Conservation (phyloP, 2,797 vertebrate species). For the Gadopsis marmoratus region DNA sequence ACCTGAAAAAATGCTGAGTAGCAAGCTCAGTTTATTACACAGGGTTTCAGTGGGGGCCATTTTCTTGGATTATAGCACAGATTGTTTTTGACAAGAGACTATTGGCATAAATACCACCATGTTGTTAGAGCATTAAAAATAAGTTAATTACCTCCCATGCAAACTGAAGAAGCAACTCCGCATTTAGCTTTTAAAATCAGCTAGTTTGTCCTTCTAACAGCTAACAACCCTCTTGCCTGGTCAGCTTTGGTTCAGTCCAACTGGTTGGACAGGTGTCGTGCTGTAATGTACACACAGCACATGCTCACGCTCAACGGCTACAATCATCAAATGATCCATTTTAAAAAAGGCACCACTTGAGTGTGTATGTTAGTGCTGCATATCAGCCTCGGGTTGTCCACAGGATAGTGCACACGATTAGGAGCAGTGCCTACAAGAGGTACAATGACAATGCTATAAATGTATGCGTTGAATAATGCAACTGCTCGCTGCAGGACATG, state of each 20-base stretch:
- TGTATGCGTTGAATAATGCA: neutral
- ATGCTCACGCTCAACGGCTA: constrained; percentile 52
- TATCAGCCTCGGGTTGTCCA: neutral
- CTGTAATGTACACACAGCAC: constrained; percentile 44
- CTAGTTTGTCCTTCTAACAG: neutral
- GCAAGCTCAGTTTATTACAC: neutral
- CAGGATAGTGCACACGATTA: neutral
- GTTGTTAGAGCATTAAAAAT: neutral
- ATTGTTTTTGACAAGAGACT: neutral
- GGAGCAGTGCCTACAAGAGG: neutral
- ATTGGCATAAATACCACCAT: neutral
- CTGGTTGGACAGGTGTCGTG: constrained; percentile 65
- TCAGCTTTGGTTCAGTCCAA: constrained; percentile 56
- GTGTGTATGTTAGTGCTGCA: neutral
- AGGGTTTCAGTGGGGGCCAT: neutral
- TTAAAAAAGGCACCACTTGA: neutral
- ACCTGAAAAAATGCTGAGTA: constrained; percentile 17
- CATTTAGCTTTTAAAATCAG: neutral
- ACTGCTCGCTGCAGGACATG: neutral
- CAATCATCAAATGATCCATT: constrained; percentile 15
- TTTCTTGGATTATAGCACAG: neutral
- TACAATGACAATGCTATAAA: neutral
- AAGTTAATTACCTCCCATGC: neutral
- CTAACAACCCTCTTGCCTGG: constrained; percentile 18
- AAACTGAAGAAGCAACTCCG: constrained; percentile 8